Base-by-base conservation (phyloP, 2,888 invertebrate genomes). In the Drosophila peninsularis region DNA sequence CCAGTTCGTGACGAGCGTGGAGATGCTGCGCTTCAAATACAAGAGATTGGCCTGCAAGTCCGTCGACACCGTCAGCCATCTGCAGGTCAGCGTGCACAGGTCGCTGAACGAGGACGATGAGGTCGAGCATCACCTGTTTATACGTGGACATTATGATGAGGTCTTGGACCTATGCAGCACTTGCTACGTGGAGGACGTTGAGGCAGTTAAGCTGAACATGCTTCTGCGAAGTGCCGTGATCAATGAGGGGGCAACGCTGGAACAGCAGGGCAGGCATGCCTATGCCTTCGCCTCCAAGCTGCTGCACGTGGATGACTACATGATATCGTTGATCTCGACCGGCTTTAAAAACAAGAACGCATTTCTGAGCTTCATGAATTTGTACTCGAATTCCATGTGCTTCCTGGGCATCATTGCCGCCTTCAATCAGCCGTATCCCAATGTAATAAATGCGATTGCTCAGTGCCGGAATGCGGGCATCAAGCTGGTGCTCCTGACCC, bases 401-500 rank as follows among this genome's bases (percentile, higher is more conserved):
- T 75, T 84, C 9, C 17, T 81, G 24, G 84, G 84, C 5, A 7
- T 88, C 5, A 65, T 88, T n/a, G 57, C 82, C 17, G 57, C 52
- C 0, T 50, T 65, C 14, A 58, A 78, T 66, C 65, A 70, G 6
- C 72, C 84, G 1, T 34, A 55, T 3, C n/a, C 24, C 0, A 45
- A 71, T 24, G 45, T 84, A 1, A 14, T 5, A 3, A 13, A 30
- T 2, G 65, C 72, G 1, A 69, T 84, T 6, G 42, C 21, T 6
- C 50, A 30, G 1, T 84, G 84, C 7, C 67, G 82, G 1, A 13
- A 34, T 1, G 87, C 81, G 0, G 87, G 89, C 34, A 81, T 84
- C n/a, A 84, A 84, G n/a, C 44, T 84, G 11, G 61, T 86, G 0
- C 1, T 82, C 1, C 13, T 64, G 1, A 80, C 86, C 2, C 21